Base-by-base conservation (phyloP, 2,888 invertebrate species). In the Carcina quercana region DNA sequence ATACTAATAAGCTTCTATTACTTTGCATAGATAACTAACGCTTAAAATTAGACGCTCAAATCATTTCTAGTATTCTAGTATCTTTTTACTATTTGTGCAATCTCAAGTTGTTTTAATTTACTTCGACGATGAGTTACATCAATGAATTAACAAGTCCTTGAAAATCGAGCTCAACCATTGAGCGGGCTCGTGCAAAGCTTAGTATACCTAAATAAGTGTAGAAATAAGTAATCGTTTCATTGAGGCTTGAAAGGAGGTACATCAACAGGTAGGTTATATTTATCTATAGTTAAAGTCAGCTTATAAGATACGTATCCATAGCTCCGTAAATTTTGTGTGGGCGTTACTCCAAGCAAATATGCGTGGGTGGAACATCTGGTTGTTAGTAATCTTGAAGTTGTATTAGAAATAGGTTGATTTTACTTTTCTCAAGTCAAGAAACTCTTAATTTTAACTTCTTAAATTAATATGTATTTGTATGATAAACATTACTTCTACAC, bases 281-380 rank as follows among this genome's bases (percentile, higher is more conserved):
- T 59, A 42, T 37, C 43, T 59, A 48, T 56, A 51, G 42, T 52
- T 45, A 50, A 48, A 29, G 32, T 27, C 49, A 46, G 50, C 42
- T 37, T 60, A 53, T 42, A 50, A n/a, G 51, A 42, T 51, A 57
- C 43, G 33, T 2, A 26, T 38, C 45, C 28, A 33, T 36, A 26
- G 15, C 39, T n/a, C n/a, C n/a, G n/a, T n/a, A n/a, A n/a, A n/a
- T n/a, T n/a, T n/a, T n/a, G n/a, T 40, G 74, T 79, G 68, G 76
- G 76, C 67, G 76, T 74, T 71, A 72, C 71, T 65, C 69, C 62
- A 79, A 76, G 78, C 73, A 39, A 37, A 20, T n/a, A n/a, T 48
- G 60, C 60, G 80, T 79, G 59, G 78, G 78, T 47, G 59, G 55
- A 69, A 52, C 66, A 65, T 70, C 66, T 65, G 62, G 50, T 37